A percentile compares a stretch with the other conserved stretches of the same genome.
Conservation (phyloP, 2,888 invertebrate species). For the Bugulina stolonifera region DNA sequence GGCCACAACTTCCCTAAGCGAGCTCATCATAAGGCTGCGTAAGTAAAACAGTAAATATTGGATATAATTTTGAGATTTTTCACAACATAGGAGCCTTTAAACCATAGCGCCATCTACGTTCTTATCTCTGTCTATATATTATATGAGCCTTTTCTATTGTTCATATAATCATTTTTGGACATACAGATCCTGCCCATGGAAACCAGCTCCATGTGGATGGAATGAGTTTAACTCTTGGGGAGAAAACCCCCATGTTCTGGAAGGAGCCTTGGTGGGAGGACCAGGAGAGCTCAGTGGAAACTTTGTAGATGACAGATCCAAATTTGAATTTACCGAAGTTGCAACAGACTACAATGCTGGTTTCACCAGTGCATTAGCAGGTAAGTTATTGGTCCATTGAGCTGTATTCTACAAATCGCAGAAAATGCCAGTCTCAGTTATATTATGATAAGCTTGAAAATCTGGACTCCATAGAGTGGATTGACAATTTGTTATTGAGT, state of each 20-base stretch:
- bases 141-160: too few relatives aligned
- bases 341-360: constrained; percentile 47
- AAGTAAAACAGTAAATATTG: background rate
- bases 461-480: too few relatives aligned
- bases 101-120: background rate
- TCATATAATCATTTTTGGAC: too few relatives aligned
- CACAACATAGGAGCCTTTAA: background rate
- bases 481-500: too few relatives aligned
- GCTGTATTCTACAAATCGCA: too few relatives aligned
- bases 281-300: constrained; percentile 37
- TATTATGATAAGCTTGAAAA: too few relatives aligned
- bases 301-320: constrained; percentile 38
- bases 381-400: constrained; percentile 32
- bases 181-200: constrained; percentile 41
- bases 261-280: constrained; percentile 47
- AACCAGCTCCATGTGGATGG: constrained; percentile 39
- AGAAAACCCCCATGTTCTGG: constrained; percentile 41
- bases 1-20: constrained; percentile 34
- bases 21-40: constrained; percentile 38
- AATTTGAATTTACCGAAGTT: constrained; percentile 44
- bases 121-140: background rate
- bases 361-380: constrained; percentile 45
- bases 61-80: background rate
- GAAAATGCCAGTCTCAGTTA: too few relatives aligned
- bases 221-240: constrained; percentile 33